Conservation (phyloP, 1,140 invertebrate species). For the Hestina assimilis region DNA sequence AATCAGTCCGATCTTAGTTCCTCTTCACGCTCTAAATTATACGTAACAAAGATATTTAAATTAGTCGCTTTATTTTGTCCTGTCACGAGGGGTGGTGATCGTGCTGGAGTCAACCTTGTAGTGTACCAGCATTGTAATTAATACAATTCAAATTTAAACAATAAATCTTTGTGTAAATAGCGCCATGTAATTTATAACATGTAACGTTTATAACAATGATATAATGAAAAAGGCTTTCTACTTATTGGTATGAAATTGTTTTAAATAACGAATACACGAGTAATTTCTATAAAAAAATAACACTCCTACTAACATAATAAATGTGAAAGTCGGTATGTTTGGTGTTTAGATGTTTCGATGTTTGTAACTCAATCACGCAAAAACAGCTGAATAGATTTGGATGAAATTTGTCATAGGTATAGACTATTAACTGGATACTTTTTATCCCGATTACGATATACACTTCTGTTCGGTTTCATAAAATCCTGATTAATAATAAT, state of each 20-base stretch:
- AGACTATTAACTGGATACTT: too few relatives aligned
- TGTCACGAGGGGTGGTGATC: slow-evolving; percentile 48
- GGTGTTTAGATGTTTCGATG: background rate
- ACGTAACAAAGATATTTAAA: slow-evolving; percentile 44
- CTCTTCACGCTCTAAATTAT: slow-evolving; percentile 35
- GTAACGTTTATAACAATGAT: slow-evolving; percentile 22
- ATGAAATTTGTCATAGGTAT: too few relatives aligned
- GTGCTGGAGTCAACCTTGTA: slow-evolving; percentile 52
- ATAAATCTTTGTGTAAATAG: slow-evolving; percentile 37
- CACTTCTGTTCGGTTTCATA: too few relatives aligned
- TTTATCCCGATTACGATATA: too few relatives aligned
- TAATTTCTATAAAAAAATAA: slow-evolving; percentile 1
- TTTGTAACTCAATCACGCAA: too few relatives aligned
- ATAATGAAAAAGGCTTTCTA: slow-evolving; percentile 9
- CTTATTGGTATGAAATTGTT: slow-evolving; percentile 7
- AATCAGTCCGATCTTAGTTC: slow-evolving; percentile 28
- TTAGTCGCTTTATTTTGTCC: slow-evolving; percentile 39
- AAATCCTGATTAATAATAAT: too few relatives aligned
- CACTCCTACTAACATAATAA: background rate
- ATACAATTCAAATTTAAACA: slow-evolving; percentile 44
- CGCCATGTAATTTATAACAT: slow-evolving; percentile 37
- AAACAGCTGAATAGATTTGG: too few relatives aligned
- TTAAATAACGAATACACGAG: background rate
- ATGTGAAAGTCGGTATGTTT: background rate
- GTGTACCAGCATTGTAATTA: slow-evolving; percentile 39